Conservation (phyloP, 2,888 invertebrate species). For the Ophraella communa region DNA sequence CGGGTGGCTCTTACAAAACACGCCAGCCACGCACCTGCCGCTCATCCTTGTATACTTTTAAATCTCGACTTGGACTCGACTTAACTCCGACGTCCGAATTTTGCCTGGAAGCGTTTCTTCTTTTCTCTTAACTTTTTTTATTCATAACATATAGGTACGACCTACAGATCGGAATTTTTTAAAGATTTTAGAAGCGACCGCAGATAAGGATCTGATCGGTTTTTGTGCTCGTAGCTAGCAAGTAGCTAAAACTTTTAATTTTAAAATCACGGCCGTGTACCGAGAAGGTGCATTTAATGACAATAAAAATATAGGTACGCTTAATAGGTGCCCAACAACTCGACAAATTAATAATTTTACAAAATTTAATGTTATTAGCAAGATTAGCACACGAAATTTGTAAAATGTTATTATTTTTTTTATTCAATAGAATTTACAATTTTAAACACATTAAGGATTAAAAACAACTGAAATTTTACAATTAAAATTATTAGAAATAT, state of each 20-base stretch:
- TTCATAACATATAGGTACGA: slow-evolving; percentile 23
- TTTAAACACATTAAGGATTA: no score
- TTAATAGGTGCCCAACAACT: no score
- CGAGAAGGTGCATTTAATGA: neutral
- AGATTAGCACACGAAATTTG: no score
- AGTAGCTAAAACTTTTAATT: slow-evolving; percentile 8
- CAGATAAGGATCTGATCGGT: slow-evolving; percentile 16
- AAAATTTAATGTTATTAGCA: no score
- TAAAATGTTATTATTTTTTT: no score
- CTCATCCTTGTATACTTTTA: slow-evolving; percentile 34
- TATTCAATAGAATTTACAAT: no score
- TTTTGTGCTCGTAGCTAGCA: slow-evolving; percentile 8
- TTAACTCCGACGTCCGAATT: slow-evolving; percentile 30
- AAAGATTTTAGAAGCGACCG: slow-evolving; percentile 18
- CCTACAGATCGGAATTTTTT: slow-evolving; percentile 33
- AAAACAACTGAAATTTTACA: no score
- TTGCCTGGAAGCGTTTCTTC: slow-evolving; percentile 30
- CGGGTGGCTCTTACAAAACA: slow-evolving; percentile 49
- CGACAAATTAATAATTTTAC: no score
- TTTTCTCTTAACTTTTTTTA: slow-evolving; percentile 25
- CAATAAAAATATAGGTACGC: no score
- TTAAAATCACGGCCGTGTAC: slow-evolving; percentile 3
- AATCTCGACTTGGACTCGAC: slow-evolving; percentile 21
- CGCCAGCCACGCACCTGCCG: slow-evolving; percentile 48
- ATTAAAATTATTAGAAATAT: no score